Base-by-base conservation (phyloP, 2,113 vertebrate genomes). In the Turnix velox region DNA sequence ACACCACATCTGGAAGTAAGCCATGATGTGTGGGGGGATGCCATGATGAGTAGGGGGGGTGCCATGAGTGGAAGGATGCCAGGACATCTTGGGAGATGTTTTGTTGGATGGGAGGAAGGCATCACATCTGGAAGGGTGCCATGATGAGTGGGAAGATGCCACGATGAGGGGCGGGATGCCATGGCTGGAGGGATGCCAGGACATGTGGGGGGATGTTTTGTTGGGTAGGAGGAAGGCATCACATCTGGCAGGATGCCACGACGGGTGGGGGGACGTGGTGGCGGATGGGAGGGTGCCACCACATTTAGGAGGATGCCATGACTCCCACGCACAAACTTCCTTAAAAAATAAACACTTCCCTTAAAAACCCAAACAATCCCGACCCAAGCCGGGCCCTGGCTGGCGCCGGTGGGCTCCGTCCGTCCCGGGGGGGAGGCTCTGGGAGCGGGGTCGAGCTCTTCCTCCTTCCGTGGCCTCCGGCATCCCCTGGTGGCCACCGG, bases 401-500 rank as follows among this genome's bases (percentile, higher is more conserved):
- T n/a, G n/a, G n/a, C n/a, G n/a, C n/a, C n/a, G n/a, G n/a, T n/a
- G n/a, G n/a, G n/a, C n/a, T n/a, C n/a, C n/a, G 35, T 27, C 35
- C 58, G 9, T 15, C 24, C 24, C 24, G 24, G 35, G 2, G 2
- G 24, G 58, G 25, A 12, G 35, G 11, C 16, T 5, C 35, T 35
- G 11, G 39, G 17, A 30, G 19, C 49, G 31, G 12, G 19, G 12
- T 18, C 16, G 14, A 13, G 13, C n/a, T 2, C n/a, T 2, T 28
- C 12, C 61, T 18, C 62, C 48, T 63, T 23, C 77, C 33, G 59
- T 42, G 74, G 92, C 15, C 90, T 90, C 73, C 57, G 63, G 93
- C 90, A 62, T 23, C 93, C 93, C 46, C 90, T 90, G 14, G 73
- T 33, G 93, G 90, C 63, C 24, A 12, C 18, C 55, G 39, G 1